These are phyloP conservation scores for Didymodactylos carnosus DNA, from an alignment of 2,888 invertebrate species.

Conservation along the genomic window DNA sequence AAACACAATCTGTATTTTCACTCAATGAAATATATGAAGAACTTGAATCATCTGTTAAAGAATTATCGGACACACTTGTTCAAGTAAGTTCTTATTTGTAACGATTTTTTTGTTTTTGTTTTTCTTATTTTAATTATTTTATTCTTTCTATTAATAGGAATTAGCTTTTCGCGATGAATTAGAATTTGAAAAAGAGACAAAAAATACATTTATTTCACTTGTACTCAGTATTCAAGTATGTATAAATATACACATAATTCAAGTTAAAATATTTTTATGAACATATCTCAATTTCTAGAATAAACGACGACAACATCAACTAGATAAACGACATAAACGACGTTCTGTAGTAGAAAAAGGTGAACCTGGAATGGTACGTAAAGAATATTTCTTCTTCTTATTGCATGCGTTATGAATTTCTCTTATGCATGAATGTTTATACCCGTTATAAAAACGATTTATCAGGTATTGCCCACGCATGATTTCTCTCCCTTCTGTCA, in stretches of 20 bases:
- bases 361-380: background rate
- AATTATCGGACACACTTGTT: slow-evolving; percentile 1
- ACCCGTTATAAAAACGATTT: no score
- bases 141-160: slow-evolving; percentile 38
- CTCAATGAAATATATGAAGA: slow-evolving; percentile 10
- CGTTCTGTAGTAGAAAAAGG: background rate
- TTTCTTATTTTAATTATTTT: background rate
- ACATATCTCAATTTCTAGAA: background rate
- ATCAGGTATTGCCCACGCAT: no score
- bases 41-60: background rate
- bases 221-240: slow-evolving; percentile 79
- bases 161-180: slow-evolving; percentile 83
- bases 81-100: background rate
- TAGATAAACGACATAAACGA: background rate
- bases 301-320: slow-evolving; percentile 4
- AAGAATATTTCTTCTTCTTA: background rate
- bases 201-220: slow-evolving; percentile 91
- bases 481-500: no score
- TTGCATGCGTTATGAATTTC: background rate
- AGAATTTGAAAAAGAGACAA: slow-evolving; percentile 86
- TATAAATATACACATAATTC: background rate
- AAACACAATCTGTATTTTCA: background rate
- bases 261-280: background rate
- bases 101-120: background rate
- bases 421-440: no score